A percentile compares a stretch with the other conserved stretches of the same genome.
Conservation (phyloP, 2,888 invertebrate species). For the Liopterus haemorrhoidalis region DNA sequence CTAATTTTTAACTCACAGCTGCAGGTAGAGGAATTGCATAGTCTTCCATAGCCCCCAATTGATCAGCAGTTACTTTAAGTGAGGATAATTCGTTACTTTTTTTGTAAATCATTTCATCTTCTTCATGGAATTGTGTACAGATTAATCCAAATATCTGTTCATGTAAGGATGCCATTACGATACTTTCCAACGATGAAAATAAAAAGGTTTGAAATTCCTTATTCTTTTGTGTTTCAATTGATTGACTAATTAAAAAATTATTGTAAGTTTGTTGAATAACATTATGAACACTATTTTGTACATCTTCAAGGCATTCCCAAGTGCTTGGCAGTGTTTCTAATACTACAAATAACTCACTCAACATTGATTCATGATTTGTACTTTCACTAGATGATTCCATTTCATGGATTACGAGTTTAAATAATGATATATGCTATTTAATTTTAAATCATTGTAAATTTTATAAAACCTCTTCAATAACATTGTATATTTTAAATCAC, state of each 20-base stretch:
- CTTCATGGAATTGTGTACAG: constrained; percentile 35
- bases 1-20: constrained; percentile 38
- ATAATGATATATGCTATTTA: too few relatives aligned
- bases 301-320: constrained; percentile 7
- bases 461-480: too few relatives aligned
- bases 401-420: too few relatives aligned
- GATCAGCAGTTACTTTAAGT: constrained; percentile 42
- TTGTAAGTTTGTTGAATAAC: constrained; percentile 8
- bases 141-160: constrained; percentile 41
- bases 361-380: constrained; percentile 9
- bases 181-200: constrained; percentile 18
- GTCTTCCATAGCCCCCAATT: constrained; percentile 43
- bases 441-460: too few relatives aligned
- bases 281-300: constrained; percentile 4
- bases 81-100: constrained; percentile 41
- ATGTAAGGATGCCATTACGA: constrained; percentile 40
- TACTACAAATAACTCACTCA: constrained; percentile 7
- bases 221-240: constrained; percentile 1
- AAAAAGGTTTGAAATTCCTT: constrained; percentile 4
- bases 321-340: constrained; percentile 9
- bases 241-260: constrained; percentile 8
- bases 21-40: constrained; percentile 44
- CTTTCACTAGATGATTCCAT: constrained; percentile 11
- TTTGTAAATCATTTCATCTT: constrained; percentile 40
- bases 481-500: too few relatives aligned